Conservation (phyloP, 2,888 invertebrate species). For the Limulus polyphemus region DNA sequence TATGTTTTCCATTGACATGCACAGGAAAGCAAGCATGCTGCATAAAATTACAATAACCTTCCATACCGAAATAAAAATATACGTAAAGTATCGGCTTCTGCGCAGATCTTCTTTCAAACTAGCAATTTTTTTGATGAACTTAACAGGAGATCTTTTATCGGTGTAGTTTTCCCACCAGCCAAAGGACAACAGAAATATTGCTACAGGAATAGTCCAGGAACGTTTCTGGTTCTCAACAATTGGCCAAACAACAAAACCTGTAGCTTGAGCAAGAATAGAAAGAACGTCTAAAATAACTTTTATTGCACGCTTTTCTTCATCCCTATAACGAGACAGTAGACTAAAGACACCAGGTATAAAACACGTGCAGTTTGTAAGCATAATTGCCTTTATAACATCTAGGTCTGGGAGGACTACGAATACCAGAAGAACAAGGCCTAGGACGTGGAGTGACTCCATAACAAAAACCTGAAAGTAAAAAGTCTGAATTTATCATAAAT, state of each 20-base stretch:
- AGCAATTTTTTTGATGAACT: constrained; percentile 58
- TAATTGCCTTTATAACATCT: constrained; percentile 40
- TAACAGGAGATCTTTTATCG: constrained; percentile 68
- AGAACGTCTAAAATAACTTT: constrained; percentile 46
- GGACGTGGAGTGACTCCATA: constrained; percentile 40
- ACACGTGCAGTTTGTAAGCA: constrained; percentile 41
- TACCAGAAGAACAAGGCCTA: constrained; percentile 41
- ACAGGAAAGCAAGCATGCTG: constrained; percentile 57
- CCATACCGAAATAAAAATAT: constrained; percentile 81
- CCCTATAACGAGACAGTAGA: constrained; percentile 36
- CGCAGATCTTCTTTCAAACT: constrained; percentile 66
- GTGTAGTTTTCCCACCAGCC: constrained; percentile 99
- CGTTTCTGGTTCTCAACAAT: constrained; percentile 34
- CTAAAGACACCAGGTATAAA: constrained; percentile 39
- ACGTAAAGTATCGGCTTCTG: constrained; percentile 71
- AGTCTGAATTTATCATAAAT: too few relatives aligned
- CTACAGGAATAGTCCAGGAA: constrained; percentile 72
- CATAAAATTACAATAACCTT: constrained; percentile 70
- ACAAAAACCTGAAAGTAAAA: constrained; percentile 33
- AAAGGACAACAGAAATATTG: constrained; percentile 71
- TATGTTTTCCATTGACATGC: constrained; percentile 57
- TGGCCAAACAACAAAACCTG: constrained; percentile 57
- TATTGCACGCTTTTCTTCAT: constrained; percentile 36
- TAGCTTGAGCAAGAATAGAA: constrained; percentile 51
- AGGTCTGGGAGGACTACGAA: constrained; percentile 41